Conservation (phyloP, 2,888 invertebrate species). For the Pammene aurita region DNA sequence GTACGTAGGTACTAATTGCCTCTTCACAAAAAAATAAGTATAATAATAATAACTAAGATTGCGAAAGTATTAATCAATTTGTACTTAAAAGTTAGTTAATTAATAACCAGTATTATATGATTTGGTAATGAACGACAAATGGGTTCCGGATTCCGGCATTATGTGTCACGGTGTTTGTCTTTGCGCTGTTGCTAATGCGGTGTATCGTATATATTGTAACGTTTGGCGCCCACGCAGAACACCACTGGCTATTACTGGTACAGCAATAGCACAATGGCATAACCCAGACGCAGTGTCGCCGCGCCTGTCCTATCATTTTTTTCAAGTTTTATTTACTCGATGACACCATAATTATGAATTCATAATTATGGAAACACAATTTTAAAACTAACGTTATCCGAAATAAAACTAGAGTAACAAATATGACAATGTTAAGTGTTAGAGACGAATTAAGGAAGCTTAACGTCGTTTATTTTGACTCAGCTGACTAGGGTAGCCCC, state of each 20-base stretch:
- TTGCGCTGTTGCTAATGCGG: conserved; percentile 2
- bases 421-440: too few relatives aligned
- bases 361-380: neutral
- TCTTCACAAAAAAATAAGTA: neutral
- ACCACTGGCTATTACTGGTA: conserved; percentile 64
- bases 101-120: neutral
- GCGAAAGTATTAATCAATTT: conserved; percentile 1
- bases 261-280: conserved; percentile 65
- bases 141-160: neutral
- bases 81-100: neutral
- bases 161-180: neutral
- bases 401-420: neutral
- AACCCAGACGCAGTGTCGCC: conserved; percentile 76
- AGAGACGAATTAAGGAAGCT: too few relatives aligned
- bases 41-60: too few relatives aligned
- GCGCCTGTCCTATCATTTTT: conserved; percentile 64
- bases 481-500: neutral
- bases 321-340: conserved; percentile 55
- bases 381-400: neutral
- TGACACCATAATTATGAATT: neutral
- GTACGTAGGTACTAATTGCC: too few relatives aligned
- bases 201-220: conserved; percentile 16
- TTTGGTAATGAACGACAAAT: neutral
- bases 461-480: too few relatives aligned
- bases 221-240: conserved; percentile 53